These are phyloP conservation scores for Drosophila robusta DNA, from an alignment of 2,888 invertebrate species.

Conservation along the genomic window DNA sequence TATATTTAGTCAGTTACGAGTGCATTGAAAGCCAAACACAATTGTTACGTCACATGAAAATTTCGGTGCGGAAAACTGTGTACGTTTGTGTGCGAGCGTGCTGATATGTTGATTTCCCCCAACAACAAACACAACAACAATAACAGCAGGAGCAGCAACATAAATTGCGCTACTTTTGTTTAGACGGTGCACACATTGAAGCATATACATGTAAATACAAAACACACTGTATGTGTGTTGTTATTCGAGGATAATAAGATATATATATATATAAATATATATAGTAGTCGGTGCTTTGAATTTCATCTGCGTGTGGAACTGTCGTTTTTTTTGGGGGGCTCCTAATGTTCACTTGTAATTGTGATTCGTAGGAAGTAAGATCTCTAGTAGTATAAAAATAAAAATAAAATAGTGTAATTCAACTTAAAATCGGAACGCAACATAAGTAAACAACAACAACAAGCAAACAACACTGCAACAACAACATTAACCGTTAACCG, in stretches of 20 bases:
- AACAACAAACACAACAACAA: neutral
- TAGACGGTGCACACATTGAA: slow-evolving; percentile 1
- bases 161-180: slow-evolving; percentile 23
- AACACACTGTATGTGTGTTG: slow-evolving; percentile 1
- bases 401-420: slow-evolving; percentile 64
- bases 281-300: slow-evolving; percentile 50
- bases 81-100: slow-evolving; percentile 14
- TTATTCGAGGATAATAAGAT: slow-evolving; percentile 13
- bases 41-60: slow-evolving; percentile 62
- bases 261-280: neutral
- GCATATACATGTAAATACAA: neutral
- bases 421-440: slow-evolving; percentile 68
- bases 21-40: slow-evolving; percentile 18
- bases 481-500: slow-evolving; percentile 41
- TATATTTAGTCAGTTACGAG: slow-evolving; percentile 4
- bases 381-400: slow-evolving; percentile 68
- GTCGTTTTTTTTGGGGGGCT: slow-evolving; percentile 37
- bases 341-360: slow-evolving; percentile 68
- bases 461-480: slow-evolving; percentile 29
- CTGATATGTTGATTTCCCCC: slow-evolving; percentile 29
- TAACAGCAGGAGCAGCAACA: neutral
- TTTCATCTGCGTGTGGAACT: slow-evolving; percentile 35
- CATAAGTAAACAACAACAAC: slow-evolving; percentile 47
- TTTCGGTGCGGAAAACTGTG: slow-evolving; percentile 45
- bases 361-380: slow-evolving; percentile 77